These are phyloP conservation scores for Isaurus tuberculatus DNA, from an alignment of 92 coral and sea anemone species.

Conservation along the genomic window DNA sequence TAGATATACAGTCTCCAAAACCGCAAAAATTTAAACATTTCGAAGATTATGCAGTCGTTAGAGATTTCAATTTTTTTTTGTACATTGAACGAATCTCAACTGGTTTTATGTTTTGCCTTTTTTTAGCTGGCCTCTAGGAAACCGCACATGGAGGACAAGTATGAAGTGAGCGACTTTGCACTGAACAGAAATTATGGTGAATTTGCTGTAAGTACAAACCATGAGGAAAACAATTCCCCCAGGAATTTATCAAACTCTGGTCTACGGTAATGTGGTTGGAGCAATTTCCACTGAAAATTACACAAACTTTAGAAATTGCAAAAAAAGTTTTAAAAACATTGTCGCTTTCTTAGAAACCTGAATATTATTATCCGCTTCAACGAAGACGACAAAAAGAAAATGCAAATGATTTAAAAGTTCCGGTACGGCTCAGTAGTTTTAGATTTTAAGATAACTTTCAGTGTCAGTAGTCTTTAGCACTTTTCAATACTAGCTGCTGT, in stretches of 20 bases:
- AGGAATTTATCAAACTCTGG: background rate
- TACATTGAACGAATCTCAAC: background rate
- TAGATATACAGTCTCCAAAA: no score
- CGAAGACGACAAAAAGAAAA: background rate
- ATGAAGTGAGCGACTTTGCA: background rate
- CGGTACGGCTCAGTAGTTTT: background rate
- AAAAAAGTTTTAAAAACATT: background rate
- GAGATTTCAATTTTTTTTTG: no score
- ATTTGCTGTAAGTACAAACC: background rate
- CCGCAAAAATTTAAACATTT: no score
- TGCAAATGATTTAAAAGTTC: background rate
- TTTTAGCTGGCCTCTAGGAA: conserved; percentile 7
- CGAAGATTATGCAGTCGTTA: no score
- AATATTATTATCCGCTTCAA: conserved; percentile 18
- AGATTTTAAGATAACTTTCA: no score
- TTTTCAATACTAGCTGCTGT: no score
- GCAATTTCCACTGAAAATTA: background rate
- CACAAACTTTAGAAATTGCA: background rate
- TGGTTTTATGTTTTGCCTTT: background rate
- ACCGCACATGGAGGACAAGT: background rate
- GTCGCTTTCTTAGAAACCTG: background rate
- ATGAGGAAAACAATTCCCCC: background rate
- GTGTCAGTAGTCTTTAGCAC: no score
- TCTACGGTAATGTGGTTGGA: background rate
- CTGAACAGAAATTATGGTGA: conserved; percentile 10